Evolutionary conservation across 2,888 invertebrate species (phyloP).

Genomic region (Stenichneumon culpator): DNA sequence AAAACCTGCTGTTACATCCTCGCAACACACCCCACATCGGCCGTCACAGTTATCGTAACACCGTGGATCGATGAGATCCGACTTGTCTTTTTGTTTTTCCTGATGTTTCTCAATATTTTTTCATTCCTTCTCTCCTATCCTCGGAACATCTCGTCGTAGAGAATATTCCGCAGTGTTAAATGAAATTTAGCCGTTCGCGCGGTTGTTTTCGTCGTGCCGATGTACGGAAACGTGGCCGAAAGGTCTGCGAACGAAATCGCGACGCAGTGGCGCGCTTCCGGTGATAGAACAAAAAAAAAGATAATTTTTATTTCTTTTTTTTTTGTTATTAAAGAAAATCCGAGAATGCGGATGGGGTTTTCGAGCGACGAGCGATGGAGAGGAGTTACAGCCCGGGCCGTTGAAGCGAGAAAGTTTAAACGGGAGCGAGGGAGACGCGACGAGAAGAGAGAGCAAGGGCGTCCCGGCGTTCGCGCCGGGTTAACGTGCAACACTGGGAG

Average conservation of each 20-base stretch:
- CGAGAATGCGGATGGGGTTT: background rate
- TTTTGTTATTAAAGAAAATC: too few species aligned
- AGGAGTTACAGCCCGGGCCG: background rate
- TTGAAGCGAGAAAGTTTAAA: conserved; percentile 12
- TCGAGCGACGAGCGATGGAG: background rate
- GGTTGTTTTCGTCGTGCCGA: background rate
- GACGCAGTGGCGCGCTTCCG: background rate
- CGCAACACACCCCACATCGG: background rate
- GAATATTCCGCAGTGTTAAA: background rate
- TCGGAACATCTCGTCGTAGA: background rate
- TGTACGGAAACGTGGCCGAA: conserved; percentile 4
- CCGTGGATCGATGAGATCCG: conserved; percentile 17
- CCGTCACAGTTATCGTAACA: conserved; percentile 9
- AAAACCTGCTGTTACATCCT: background rate
- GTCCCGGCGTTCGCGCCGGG: conserved; percentile 68
- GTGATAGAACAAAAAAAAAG: background rate
- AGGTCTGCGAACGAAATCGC: background rate
- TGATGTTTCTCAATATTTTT: background rate
- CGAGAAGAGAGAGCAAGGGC: conserved; percentile 50
- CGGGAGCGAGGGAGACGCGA: conserved; percentile 29
- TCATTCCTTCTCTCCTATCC: background rate
- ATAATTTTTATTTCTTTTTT: background rate
- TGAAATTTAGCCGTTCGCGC: background rate
- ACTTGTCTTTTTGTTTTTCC: background rate
- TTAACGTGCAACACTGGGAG: conserved; percentile 70